A percentile compares a stretch with the other conserved stretches of the same genome.
Evolutionary conservation across 2,888 invertebrate genomes (phyloP).

Genomic region (Acanthacorydalis orientalis): DNA sequence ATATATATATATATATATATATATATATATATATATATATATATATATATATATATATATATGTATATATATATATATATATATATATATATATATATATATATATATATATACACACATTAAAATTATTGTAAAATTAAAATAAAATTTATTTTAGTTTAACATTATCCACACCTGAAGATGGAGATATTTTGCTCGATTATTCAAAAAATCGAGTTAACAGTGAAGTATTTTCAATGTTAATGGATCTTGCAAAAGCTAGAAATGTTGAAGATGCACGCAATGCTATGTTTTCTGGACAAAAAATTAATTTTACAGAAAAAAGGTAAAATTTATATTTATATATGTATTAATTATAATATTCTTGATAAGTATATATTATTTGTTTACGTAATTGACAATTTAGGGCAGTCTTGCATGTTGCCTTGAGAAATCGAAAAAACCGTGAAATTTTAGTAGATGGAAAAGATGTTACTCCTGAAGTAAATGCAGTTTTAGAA

Average conservation of each 20-base stretch:
- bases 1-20: conserved; percentile 5
- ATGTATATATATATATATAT: too few relatives aligned
- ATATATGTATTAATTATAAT: too few relatives aligned
- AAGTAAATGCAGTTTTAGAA: conserved; percentile 73
- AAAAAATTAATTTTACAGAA: conserved; percentile 96
- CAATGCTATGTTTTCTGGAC: conserved; percentile 82
- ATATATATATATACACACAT: too few relatives aligned
- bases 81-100: too few relatives aligned
- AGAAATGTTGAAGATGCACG: conserved; percentile 73
- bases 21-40: conserved; percentile 1
- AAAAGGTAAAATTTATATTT: too few relatives aligned
- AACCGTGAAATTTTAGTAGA: conserved; percentile 66
- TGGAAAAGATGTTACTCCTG: conserved; percentile 81
- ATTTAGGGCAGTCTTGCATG: conserved; percentile 74
- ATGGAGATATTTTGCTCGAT: conserved; percentile 86
- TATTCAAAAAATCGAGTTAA: conserved; percentile 93
- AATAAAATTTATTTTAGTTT: conserved; percentile 35
- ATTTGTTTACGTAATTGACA: not conserved
- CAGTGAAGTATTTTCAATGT: conserved; percentile 50
- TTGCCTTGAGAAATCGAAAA: conserved; percentile 77
- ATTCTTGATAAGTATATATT: too few relatives aligned
- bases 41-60: too few relatives aligned
- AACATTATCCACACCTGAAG: conserved; percentile 56
- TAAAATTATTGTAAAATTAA: conserved; percentile 1
- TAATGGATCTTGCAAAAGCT: conserved; percentile 67